Evolutionary conservation across 92 coral and sea anemone species (phyloP).

Genomic region (Isaurus tuberculatus): DNA sequence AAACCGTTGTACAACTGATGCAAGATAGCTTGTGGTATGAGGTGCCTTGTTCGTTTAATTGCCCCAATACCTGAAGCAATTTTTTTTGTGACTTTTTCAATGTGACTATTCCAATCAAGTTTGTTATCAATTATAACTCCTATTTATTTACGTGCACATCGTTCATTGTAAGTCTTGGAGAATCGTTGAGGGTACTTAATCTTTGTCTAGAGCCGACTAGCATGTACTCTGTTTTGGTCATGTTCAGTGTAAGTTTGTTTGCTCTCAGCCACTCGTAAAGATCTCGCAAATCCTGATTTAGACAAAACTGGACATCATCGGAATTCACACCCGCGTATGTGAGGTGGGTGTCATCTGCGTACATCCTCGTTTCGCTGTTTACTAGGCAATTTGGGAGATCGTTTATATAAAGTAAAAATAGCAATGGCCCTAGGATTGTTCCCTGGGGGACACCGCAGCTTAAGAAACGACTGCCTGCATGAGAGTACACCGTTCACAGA

Average conservation of each 20-base stretch:
- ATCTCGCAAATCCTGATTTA: slow-evolving; percentile 46
- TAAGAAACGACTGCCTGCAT: slow-evolving; percentile 11
- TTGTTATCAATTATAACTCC: slow-evolving; percentile 56
- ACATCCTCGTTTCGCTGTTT: slow-evolving; percentile 52
- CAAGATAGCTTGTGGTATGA: too few species aligned
- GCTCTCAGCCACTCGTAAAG: slow-evolving; percentile 48
- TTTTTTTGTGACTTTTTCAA: too few species aligned
- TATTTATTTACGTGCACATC: slow-evolving; percentile 33
- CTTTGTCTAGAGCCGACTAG: slow-evolving; percentile 56
- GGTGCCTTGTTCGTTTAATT: too few species aligned
- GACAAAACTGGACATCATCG: too few species aligned
- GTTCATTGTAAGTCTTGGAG: slow-evolving; percentile 31
- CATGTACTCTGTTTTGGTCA: slow-evolving; percentile 60
- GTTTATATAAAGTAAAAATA: too few species aligned
- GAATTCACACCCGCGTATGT: too few species aligned
- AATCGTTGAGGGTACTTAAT: slow-evolving; percentile 38
- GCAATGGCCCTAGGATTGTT: too few species aligned
- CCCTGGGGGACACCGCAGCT: slow-evolving; percentile 31
- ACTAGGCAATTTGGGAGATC: too few species aligned
- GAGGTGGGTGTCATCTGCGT: too few species aligned
- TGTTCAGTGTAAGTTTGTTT: slow-evolving; percentile 59
- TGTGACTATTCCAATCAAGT: slow-evolving; percentile 47
- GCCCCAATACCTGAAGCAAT: too few species aligned
- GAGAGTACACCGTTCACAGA: slow-evolving; percentile 13
- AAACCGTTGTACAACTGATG: too few species aligned